Percentiles rank a stretch among this genome's conserved stretches.
phyloP scores from a whole-genome alignment of 2,113 vertebrate species.

The Neolamprologus longior region DNA sequence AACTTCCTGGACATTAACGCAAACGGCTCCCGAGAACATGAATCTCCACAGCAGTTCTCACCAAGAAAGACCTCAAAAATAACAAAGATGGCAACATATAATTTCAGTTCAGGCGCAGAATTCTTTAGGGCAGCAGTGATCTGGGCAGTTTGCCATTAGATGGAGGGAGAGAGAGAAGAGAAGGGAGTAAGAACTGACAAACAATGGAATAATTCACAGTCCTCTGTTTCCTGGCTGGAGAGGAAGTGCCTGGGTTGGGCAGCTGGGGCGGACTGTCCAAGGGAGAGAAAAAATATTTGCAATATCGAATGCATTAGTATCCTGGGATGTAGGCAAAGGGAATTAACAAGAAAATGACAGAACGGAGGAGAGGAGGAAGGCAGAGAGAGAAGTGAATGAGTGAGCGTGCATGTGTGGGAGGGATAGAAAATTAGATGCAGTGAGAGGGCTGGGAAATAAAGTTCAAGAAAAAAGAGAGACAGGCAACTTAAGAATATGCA shows the following conservation, averaged over 20 bases:
- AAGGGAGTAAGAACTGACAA: neutral
- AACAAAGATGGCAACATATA: slow-evolving; percentile 11
- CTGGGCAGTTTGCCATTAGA: slow-evolving; percentile 10
- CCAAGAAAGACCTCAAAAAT: neutral
- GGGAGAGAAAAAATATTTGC: neutral
- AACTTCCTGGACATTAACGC: neutral
- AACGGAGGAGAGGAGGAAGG: neutral
- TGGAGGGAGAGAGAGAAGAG: neutral
- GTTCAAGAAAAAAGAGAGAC: neutral
- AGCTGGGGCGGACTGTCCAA: neutral
- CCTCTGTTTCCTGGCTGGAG: slow-evolving; percentile 3
- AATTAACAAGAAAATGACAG: neutral
- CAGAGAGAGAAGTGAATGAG: neutral
- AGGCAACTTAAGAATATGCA: neutral
- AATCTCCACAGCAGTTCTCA: neutral
- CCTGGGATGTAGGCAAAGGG: slow-evolving; percentile 4
- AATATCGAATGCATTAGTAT: neutral
- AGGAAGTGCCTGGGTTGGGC: neutral
- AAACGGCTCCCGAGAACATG: neutral
- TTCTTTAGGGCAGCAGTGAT: neutral
- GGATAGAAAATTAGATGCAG: slow-evolving; percentile 38
- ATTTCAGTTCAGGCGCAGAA: slow-evolving; percentile 16
- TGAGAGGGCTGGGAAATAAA: slow-evolving; percentile 6
- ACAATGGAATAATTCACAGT: slow-evolving; percentile 9
- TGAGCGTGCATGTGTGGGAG: slow-evolving; percentile 21